phyloP scores from a whole-genome alignment of 2,888 invertebrate species.

The Drosophila stalkeri region DNA sequence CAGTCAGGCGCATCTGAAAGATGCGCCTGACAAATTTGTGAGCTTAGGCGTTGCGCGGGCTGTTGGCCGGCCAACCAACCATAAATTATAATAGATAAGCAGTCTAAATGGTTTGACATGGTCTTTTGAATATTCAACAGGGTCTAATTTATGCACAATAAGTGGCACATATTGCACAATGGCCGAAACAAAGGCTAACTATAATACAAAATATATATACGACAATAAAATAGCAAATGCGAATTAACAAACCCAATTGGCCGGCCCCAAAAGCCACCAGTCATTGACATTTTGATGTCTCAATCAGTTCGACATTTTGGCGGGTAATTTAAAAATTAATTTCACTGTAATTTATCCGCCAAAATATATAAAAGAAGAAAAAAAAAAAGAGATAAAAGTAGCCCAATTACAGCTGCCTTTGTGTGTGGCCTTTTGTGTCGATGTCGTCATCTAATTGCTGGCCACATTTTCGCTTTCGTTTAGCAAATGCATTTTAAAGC shows the following conservation, averaged over 20 bases:
- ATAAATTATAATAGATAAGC: constrained; percentile 53
- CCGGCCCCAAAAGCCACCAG: constrained; percentile 44
- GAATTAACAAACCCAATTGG: constrained; percentile 27
- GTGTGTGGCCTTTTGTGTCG: constrained; percentile 68
- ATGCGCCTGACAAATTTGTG: constrained; percentile 35
- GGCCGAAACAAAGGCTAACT: constrained; percentile 36
- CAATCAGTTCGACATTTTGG: constrained; percentile 76
- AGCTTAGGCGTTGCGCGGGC: constrained; percentile 11
- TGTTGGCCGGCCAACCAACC: constrained; percentile 26
- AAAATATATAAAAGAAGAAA: neutral
- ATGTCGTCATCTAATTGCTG: constrained; percentile 71
- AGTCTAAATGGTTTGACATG: constrained; percentile 27
- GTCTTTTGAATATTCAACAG: constrained; percentile 66
- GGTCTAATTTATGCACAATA: constrained; percentile 72
- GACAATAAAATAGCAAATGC: constrained; percentile 30
- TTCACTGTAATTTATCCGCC: constrained; percentile 70
- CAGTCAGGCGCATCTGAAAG: constrained; percentile 46
- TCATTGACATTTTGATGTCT: constrained; percentile 77
- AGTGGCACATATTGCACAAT: constrained; percentile 76
- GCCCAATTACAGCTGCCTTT: constrained; percentile 64
- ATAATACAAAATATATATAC: constrained; percentile 17
- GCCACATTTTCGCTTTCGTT: constrained; percentile 71
- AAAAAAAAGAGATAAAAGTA: constrained; percentile 4
- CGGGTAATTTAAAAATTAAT: constrained; percentile 78
- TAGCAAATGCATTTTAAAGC: constrained; percentile 12